Evolutionary conservation across 92 coral and sea anemone genomes (phyloP).

Genomic region (Parazoanthus darwini): DNA sequence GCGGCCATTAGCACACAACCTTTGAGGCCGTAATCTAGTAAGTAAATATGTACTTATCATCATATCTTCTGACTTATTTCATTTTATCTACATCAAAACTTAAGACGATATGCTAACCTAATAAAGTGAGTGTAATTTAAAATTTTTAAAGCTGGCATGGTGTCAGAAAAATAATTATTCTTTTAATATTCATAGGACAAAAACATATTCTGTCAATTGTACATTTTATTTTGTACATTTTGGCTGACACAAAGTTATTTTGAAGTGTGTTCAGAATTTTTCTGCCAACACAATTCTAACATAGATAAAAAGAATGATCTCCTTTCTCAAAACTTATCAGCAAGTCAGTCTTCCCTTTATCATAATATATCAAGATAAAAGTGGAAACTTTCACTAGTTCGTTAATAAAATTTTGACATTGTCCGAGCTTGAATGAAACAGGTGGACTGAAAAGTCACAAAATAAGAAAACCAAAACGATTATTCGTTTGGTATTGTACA

Average conservation of each 20-base stretch:
- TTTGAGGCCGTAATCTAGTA: not conserved
- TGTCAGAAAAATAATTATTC: not conserved
- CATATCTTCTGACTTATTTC: not conserved
- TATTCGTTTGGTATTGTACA: too few species aligned
- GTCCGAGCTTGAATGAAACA: not conserved
- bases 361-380: too few species aligned
- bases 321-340: not conserved
- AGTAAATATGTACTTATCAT: not conserved
- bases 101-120: not conserved
- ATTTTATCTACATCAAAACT: not conserved
- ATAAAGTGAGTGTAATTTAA: not conserved
- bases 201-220: too few species aligned
- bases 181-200: not conserved
- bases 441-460: not conserved
- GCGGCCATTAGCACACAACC: not conserved
- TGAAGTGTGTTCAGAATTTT: too few species aligned
- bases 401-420: not conserved
- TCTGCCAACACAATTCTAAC: not conserved
- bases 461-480: too few species aligned
- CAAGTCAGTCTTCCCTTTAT: not conserved
- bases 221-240: too few species aligned
- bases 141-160: not conserved
- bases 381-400: not conserved
- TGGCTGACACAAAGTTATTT: too few species aligned
- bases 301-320: too few species aligned